Conservation (phyloP, 2,888 invertebrate genomes). For the Nomada goodeniana region DNA sequence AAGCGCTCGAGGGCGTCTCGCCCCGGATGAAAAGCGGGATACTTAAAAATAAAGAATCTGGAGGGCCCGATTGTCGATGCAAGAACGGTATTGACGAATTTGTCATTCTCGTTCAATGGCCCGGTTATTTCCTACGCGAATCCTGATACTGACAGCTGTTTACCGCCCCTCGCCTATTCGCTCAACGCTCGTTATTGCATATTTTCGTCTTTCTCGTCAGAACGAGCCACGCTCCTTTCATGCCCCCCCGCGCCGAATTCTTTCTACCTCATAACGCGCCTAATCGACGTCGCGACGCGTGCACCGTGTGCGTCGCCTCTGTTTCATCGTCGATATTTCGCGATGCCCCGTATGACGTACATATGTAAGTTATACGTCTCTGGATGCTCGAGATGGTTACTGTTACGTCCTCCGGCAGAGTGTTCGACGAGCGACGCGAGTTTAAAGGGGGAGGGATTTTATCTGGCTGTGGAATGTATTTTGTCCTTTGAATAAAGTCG, state of each 20-base stretch:
- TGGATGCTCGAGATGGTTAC: not conserved
- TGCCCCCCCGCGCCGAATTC: constrained; percentile 5
- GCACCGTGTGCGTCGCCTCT: not conserved
- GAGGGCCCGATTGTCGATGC: constrained; percentile 50
- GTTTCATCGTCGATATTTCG: not conserved
- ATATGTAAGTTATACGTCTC: not conserved
- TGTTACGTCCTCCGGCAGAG: too few relatives aligned
- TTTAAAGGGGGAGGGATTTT: not conserved
- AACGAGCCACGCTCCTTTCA: constrained; percentile 31
- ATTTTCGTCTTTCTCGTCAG: constrained; percentile 23
- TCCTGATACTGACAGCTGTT: constrained; percentile 58
- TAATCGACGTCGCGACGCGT: constrained; percentile 21
- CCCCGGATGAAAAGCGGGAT: constrained; percentile 47
- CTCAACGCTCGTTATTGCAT: constrained; percentile 31
- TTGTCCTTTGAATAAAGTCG: too few relatives aligned
- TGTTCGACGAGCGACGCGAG: too few relatives aligned
- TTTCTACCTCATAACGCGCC: constrained; percentile 23
- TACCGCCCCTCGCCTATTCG: constrained; percentile 40
- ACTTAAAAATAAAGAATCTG: constrained; percentile 60
- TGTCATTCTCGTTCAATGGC: constrained; percentile 54
- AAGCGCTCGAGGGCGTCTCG: constrained; percentile 46
- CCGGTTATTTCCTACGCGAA: constrained; percentile 44
- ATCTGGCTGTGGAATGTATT: not conserved
- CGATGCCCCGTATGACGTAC: not conserved
- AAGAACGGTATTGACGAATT: constrained; percentile 60